These are phyloP conservation scores for Plotosus lineatus DNA, from an alignment of 2,113 vertebrate species.

Conservation along the genomic window DNA sequence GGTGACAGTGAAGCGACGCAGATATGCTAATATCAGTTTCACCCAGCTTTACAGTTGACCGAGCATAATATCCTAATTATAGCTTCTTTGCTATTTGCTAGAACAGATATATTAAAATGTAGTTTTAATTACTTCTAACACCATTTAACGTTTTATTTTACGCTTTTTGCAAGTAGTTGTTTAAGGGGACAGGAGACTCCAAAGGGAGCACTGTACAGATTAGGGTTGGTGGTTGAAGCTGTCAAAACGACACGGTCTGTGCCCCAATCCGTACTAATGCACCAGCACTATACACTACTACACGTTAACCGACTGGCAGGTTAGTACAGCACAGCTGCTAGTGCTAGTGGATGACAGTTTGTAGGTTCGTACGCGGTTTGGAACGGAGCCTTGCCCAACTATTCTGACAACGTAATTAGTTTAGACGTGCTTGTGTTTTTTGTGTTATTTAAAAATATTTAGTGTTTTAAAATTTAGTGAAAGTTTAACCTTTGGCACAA, in stretches of 20 bases:
- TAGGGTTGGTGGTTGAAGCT: constrained; percentile 18
- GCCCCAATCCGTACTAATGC: not conserved
- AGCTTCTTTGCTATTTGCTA: no score
- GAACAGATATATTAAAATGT: no score
- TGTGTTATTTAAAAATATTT: not conserved
- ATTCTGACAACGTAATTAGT: not conserved
- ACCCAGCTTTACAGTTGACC: not conserved
- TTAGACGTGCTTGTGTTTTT: not conserved
- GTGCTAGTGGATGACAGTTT: not conserved
- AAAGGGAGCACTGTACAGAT: not conserved
- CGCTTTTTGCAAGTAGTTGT: constrained; percentile 51
- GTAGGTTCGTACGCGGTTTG: not conserved
- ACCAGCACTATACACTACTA: constrained; percentile 5
- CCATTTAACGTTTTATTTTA: not conserved
- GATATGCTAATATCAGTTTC: constrained; percentile 1
- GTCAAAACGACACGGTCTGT: not conserved
- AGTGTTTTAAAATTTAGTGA: not conserved
- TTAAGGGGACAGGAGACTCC: constrained; percentile 54
- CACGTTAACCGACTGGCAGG: no score
- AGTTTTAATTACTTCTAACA: no score
- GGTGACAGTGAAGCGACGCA: no score
- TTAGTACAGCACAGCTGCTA: not conserved
- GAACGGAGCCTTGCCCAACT: not conserved
- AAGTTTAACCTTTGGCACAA: not conserved
- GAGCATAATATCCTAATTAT: no score